phyloP scores from a whole-genome alignment of 2,113 vertebrate species.

The Neogobius melanostomus region DNA sequence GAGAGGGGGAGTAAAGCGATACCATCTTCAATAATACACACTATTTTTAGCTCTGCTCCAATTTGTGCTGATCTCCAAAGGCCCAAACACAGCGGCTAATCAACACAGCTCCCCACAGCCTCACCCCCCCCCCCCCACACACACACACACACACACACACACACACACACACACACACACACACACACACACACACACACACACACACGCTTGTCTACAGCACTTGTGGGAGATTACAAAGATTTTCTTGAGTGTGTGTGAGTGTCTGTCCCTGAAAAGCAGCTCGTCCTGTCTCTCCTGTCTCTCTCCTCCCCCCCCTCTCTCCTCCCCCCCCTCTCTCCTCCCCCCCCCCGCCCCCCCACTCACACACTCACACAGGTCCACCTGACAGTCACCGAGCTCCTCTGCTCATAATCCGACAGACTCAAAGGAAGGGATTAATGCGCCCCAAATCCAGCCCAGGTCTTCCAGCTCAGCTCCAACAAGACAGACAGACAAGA shows the following conservation, averaged over 20 bases:
- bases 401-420: neutral
- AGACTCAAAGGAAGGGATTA: too few species aligned
- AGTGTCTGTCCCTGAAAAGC: too few species aligned
- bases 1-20: neutral
- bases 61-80: slow-evolving; percentile 52
- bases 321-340: neutral
- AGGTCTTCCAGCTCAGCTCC: too few species aligned
- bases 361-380: neutral
- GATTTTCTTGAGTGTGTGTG: too few species aligned
- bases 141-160: neutral
- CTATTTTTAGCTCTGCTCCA: slow-evolving; percentile 66
- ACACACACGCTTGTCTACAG: neutral
- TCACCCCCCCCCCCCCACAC: neutral
- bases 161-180: too few species aligned
- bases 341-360: neutral
- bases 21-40: slow-evolving; percentile 38
- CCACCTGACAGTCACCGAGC: neutral
- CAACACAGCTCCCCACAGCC: slow-evolving; percentile 17
- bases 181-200: too few species aligned
- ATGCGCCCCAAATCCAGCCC: too few species aligned
- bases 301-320: neutral
- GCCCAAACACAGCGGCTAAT: slow-evolving; percentile 55
- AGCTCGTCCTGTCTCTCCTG: too few species aligned
- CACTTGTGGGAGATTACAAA: too few species aligned
- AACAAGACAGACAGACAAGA: too few species aligned